Evolutionary conservation across 2,888 invertebrate genomes (phyloP).

Genomic region (Raillietiella orientalis): DNA sequence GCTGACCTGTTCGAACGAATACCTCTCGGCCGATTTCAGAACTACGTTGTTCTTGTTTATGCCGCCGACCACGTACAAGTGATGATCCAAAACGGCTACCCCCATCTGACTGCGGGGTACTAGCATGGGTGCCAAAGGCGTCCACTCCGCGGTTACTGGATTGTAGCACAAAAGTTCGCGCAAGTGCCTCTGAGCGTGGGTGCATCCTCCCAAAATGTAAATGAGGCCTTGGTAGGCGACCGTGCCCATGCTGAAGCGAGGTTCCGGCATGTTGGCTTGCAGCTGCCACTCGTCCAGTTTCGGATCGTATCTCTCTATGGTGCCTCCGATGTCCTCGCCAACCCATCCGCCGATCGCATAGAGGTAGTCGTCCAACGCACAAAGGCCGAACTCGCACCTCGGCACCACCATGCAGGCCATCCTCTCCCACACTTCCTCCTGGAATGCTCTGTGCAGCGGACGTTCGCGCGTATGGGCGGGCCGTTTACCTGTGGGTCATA

Average conservation of each 20-base stretch:
- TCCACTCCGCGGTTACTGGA: constrained; percentile 49
- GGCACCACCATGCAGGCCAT: constrained; percentile 43
- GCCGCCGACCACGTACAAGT: constrained; percentile 61
- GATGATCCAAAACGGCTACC: constrained; percentile 45
- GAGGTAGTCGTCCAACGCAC: constrained; percentile 42
- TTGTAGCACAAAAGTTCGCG: constrained; percentile 24
- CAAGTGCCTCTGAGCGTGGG: constrained; percentile 39
- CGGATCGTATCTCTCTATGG: constrained; percentile 61
- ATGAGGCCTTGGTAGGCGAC: constrained; percentile 52
- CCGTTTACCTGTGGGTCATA: too few species aligned
- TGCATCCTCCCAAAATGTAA: constrained; percentile 70
- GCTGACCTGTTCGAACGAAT: constrained; percentile 37
- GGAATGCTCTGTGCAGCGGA: constrained; percentile 9
- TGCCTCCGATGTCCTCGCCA: constrained; percentile 57
- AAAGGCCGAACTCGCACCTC: constrained; percentile 61
- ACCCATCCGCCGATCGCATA: constrained; percentile 82
- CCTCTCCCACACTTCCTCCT: constrained; percentile 20
- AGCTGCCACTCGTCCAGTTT: constrained; percentile 38
- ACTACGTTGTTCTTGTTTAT: constrained; percentile 47
- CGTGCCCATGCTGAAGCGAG: constrained; percentile 69
- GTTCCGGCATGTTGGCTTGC: constrained; percentile 43
- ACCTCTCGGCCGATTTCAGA: constrained; percentile 46
- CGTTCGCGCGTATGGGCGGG: background rate
- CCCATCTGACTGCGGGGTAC: constrained; percentile 61
- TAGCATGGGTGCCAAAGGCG: constrained; percentile 35